A percentile compares a stretch with the other conserved stretches of the same genome.
phyloP scores from a whole-genome alignment of 2,113 vertebrate species.

The Macrotis lagotis region DNA sequence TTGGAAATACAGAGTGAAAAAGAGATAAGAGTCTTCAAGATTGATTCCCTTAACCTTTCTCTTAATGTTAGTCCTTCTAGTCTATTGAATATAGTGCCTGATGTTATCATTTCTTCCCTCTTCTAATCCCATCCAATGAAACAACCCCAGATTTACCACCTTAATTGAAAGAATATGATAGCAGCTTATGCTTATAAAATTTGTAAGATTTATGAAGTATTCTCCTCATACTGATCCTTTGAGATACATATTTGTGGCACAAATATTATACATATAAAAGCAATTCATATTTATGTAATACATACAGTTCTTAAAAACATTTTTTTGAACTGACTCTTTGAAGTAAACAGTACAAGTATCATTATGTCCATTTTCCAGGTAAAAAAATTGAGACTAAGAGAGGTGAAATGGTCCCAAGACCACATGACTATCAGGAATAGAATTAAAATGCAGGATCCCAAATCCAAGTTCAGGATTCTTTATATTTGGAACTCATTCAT shows the following conservation, averaged over 20 bases:
- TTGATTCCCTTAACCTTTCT: background rate
- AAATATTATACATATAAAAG: too few species aligned
- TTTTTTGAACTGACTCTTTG: background rate
- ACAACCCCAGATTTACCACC: background rate
- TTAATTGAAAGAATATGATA: background rate
- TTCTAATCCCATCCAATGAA: background rate
- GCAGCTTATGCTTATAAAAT: background rate
- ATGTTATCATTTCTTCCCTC: background rate
- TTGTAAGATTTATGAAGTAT: background rate
- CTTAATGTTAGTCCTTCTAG: background rate
- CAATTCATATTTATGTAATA: background rate
- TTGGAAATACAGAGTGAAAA: background rate
- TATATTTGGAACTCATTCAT: too few species aligned
- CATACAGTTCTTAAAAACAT: background rate
- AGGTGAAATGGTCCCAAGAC: background rate
- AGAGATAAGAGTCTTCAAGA: background rate
- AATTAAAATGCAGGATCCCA: too few species aligned
- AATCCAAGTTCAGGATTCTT: too few species aligned
- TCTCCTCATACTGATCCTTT: background rate
- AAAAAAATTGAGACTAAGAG: background rate
- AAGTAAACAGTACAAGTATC: background rate
- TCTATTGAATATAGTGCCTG: background rate
- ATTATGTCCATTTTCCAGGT: background rate
- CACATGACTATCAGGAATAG: too few species aligned
- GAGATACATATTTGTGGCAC: background rate